Evolutionary conservation across 2,888 invertebrate genomes (phyloP).

Genomic region (Allygus modestus): DNA sequence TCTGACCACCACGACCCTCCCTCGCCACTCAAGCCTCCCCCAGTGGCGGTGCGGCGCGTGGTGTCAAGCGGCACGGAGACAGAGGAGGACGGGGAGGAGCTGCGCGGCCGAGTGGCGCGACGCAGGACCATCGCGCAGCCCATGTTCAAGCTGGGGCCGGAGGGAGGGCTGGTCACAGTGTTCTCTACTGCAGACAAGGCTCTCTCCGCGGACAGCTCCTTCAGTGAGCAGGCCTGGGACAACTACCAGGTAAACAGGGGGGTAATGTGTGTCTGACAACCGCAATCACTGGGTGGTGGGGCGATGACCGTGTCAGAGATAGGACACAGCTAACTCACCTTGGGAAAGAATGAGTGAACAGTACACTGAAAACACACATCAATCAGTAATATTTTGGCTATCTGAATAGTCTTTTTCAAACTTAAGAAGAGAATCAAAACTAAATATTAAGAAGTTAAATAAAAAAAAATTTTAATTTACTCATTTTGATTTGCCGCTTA

Average conservation of each 20-base stretch:
- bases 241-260: constrained; percentile 93
- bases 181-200: constrained; percentile 67
- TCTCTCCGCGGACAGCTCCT: constrained; percentile 81
- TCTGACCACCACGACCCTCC: constrained; percentile 75
- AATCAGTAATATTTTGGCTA: too few species aligned
- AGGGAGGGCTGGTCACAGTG: constrained; percentile 68
- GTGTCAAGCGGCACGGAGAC: constrained; percentile 72
- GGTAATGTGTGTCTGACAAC: too few species aligned
- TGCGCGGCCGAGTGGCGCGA: constrained; percentile 19
- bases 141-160: constrained; percentile 71
- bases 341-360: too few species aligned
- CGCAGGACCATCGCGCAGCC: constrained; percentile 69
- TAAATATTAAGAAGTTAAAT: too few species aligned
- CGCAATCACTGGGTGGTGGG: not conserved
- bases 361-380: too few species aligned
- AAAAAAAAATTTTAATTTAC: too few species aligned
- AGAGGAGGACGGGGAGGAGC: constrained; percentile 72
- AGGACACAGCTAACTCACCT: constrained; percentile 29
- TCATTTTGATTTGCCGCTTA: too few species aligned
- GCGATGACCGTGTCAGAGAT: too few species aligned
- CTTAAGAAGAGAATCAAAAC: too few species aligned
- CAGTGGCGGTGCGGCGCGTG: not conserved
- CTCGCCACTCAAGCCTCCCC: constrained; percentile 48
- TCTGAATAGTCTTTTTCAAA: too few species aligned
- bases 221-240: constrained; percentile 97